Evolutionary conservation across 1,140 invertebrate species (phyloP), one percentile per base, ranked within the genome.

Genomic region (Bombus breviceps): DNA sequence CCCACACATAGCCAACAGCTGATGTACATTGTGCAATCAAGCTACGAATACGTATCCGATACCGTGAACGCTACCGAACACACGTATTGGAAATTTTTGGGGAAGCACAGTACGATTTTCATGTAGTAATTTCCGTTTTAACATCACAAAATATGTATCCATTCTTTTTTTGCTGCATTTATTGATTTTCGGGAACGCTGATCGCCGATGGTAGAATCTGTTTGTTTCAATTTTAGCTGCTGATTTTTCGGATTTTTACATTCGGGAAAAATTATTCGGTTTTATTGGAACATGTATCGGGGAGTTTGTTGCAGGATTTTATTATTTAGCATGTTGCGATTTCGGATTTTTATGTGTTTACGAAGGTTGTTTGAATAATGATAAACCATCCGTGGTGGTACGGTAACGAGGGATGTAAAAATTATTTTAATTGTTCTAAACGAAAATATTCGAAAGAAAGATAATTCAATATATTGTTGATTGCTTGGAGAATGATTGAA

Each of bases 41-140:
- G 39, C 47, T 39, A 47, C 53, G 76, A 84, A 72, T 77, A 53
- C 76, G 76, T 84, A 72, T 72, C 66, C 66, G 53, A 84, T 80
- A 80, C 41, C 53, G 34, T n/a, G 18, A 22, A 8, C 18, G 47
- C 47, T 53, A 53, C 6, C 18, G 53, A n/a, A 37, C 25, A 53
- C 66, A 75, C 47, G n/a, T n/a, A 6, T 22, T 39, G 22, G 53
- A 22, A 84, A 71, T 79, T 80, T 78, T 68, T 71, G 9, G 6
- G 66, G 25, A 41, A 37, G n/a, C n/a, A 28, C 12, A 18, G 10
- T 8, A 32, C 18, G 37, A 78, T 41, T 81, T 81, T 47, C 34
- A 59, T 68, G 64, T 43, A 53, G 66, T 79, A 72, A 71, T 80
- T 80, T 71, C 59, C 71, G 57, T 2, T 73, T 64, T 59, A 28